These are phyloP conservation scores for Tromatobia lineatoria DNA, from an alignment of 2,888 invertebrate genomes.

Conservation along the genomic window DNA sequence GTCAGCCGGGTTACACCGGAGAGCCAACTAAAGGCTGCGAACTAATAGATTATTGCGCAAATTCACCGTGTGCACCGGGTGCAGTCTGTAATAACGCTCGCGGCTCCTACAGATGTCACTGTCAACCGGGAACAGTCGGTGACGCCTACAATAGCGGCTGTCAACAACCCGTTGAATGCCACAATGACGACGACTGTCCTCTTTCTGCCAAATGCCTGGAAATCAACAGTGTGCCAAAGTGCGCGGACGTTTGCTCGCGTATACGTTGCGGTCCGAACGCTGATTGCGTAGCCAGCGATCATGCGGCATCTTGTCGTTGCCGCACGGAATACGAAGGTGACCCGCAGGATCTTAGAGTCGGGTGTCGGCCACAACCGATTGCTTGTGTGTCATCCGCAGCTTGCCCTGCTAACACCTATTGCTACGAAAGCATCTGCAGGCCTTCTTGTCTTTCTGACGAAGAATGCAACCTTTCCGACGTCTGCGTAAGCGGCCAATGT, in stretches of 20 bases:
- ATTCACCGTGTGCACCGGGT: slow-evolving; percentile 92
- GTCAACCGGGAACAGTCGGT: slow-evolving; percentile 92
- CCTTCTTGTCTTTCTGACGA: slow-evolving; percentile 92
- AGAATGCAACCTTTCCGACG: slow-evolving; percentile 93
- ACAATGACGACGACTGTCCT: slow-evolving; percentile 93
- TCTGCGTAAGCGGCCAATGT: slow-evolving; percentile 94
- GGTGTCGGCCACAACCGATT: slow-evolving; percentile 92
- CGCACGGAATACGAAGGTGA: slow-evolving; percentile 92
- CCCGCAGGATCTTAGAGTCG: slow-evolving; percentile 89
- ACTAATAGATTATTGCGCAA: slow-evolving; percentile 92
- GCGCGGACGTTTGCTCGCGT: slow-evolving; percentile 89
- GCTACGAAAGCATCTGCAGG: slow-evolving; percentile 93
- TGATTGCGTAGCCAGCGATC: slow-evolving; percentile 92
- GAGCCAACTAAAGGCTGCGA: slow-evolving; percentile 91
- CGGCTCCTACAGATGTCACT: slow-evolving; percentile 93
- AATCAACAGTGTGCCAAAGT: slow-evolving; percentile 91
- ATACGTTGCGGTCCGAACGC: slow-evolving; percentile 93
- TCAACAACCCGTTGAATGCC: slow-evolving; percentile 93
- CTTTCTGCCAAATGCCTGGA: slow-evolving; percentile 91
- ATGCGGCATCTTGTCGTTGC: slow-evolving; percentile 93
- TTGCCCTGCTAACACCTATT: slow-evolving; percentile 93
- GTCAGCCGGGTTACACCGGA: slow-evolving; percentile 95
- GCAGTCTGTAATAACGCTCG: slow-evolving; percentile 93
- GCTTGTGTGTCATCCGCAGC: slow-evolving; percentile 90
- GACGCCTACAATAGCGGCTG: slow-evolving; percentile 95